Base-by-base conservation (phyloP, 2,113 vertebrate genomes). In the Australoheros scitulus region DNA sequence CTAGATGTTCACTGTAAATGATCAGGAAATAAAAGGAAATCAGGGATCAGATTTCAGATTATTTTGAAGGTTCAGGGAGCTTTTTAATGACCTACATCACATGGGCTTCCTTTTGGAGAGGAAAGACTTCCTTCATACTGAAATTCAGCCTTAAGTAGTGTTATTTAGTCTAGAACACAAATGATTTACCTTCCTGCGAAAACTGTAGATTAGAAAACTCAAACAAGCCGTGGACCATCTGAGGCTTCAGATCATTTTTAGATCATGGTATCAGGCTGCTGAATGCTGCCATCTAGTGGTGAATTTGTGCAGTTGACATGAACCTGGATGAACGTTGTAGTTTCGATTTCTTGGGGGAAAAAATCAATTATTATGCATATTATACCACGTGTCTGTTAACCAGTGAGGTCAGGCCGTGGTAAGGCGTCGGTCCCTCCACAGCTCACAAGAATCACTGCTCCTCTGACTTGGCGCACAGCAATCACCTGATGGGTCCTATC, bases 281-380 rank as follows among this genome's bases (percentile, higher is more conserved):
- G 32, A 61, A 38, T 60, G 85, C 80, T 82, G 75, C 87, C 57
- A 70, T 43, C 91, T 64, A 20, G 59, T 86, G 91, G 85, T 7
- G 11, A 1, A 2, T 9, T 1, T 2, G 11, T 88, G 58, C 41
- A 72, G 2, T 13, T 9, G n/a, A 11, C 34, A 43, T 20, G 7
- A 22, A 1, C 60, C 14, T 77, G 50, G 26, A 61, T 32, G 11
- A 57, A 36, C 41, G 1, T 70, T 50, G 10, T 6, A 29, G 17
- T 50, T 70, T 70, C 7, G 43, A 50, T 70, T 29, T 29, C 41
- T 50, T 13, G 41, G 11, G 38, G 41, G 11, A 7, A 7, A 7
- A 7, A 34, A 7, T 34, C 0, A 34, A 34, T 38, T 34, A 34
- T 34, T 38, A 10, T 38, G 36, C 36, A 38, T 38, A 38, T 38